phyloP scores from a whole-genome alignment of 2,797 vertebrate genomes.

The Lateolabrax maculatus region DNA sequence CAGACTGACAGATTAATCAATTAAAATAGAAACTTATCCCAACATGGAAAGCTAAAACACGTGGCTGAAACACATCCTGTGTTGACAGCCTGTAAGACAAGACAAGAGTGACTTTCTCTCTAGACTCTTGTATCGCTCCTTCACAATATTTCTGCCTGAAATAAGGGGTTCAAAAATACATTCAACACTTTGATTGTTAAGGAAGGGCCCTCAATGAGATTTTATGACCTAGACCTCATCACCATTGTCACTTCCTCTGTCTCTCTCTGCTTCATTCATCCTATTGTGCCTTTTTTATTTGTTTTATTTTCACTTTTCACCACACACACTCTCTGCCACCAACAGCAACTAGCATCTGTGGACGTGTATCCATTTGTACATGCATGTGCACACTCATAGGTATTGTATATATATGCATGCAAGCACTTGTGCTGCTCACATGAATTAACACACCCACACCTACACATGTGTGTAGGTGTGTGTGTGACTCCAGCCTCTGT shows the following conservation, averaged over 20 bases:
- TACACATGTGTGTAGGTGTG: slow-evolving; percentile 20
- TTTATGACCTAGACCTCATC: slow-evolving; percentile 8
- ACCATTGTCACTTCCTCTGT: slow-evolving; percentile 31
- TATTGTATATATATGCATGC: slow-evolving; percentile 27
- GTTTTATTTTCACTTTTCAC: slow-evolving; percentile 34
- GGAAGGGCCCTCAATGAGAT: neutral
- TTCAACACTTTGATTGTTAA: neutral
- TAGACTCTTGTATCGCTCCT: neutral
- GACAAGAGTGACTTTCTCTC: neutral
- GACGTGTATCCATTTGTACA: slow-evolving; percentile 1
- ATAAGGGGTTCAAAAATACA: neutral
- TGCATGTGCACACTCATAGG: slow-evolving; percentile 3
- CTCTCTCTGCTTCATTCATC: slow-evolving; percentile 34
- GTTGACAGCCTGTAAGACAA: neutral
- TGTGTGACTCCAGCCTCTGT: slow-evolving; percentile 54
- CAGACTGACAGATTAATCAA: slow-evolving; percentile 1
- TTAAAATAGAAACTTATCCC: neutral
- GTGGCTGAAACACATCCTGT: neutral
- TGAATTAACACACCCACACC: slow-evolving; percentile 48
- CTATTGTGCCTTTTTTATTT: slow-evolving; percentile 36
- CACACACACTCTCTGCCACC: slow-evolving; percentile 15
- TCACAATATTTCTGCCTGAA: slow-evolving; percentile 3
- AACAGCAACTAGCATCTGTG: slow-evolving; percentile 6
- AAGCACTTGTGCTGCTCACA: slow-evolving; percentile 33
- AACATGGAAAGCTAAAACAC: neutral